Conservation (phyloP, 2,113 vertebrate genomes). For the Syrmaticus mikado region DNA sequence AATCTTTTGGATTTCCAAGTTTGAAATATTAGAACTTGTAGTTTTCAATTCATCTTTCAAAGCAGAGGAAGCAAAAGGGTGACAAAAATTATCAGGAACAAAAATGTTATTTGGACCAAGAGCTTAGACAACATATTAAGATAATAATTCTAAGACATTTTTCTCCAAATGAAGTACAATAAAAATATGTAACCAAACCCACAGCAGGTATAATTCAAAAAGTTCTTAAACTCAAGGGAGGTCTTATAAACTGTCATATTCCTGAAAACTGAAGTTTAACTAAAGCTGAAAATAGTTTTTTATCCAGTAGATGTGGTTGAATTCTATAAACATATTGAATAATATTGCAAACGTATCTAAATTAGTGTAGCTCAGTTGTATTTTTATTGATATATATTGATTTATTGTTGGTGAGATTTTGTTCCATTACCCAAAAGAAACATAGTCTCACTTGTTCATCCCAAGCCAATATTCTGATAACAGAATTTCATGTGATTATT, state of each 20-base stretch:
- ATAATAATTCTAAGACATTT: neutral
- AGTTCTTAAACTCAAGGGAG: neutral
- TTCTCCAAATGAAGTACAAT: neutral
- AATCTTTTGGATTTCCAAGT: neutral
- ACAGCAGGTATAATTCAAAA: neutral
- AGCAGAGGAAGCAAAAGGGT: neutral
- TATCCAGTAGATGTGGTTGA: fast-evolving
- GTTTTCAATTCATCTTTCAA: neutral
- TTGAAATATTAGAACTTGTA: neutral
- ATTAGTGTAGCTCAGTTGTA: neutral
- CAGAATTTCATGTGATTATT: neutral
- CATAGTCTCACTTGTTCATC: neutral
- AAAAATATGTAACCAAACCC: neutral
- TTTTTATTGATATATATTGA: neutral
- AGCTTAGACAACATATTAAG: neutral
- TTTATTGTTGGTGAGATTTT: neutral
- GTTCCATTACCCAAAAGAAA: neutral
- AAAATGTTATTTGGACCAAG: neutral
- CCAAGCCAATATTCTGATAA: neutral
- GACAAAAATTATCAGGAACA: neutral
- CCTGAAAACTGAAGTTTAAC: neutral
- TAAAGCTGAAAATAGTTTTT: neutral
- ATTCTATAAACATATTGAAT: neutral
- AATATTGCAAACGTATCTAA: neutral
- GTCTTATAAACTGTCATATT: neutral